Evolutionary conservation across 2,888 invertebrate species (phyloP), one percentile per base, ranked within the genome.

Genomic region (Heliconius charithonia): DNA sequence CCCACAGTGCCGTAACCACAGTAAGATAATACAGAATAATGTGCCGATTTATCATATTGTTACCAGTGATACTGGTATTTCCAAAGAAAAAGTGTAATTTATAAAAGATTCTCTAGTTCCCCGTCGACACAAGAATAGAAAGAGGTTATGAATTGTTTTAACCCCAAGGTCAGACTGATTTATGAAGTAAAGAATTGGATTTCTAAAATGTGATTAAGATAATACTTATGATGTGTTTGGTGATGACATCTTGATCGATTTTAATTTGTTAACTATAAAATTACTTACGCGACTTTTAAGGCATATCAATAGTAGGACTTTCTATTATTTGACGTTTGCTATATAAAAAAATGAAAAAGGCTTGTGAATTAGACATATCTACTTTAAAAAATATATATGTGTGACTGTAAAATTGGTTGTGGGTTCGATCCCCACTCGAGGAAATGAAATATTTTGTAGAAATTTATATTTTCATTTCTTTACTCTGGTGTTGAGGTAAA

Each of bases 91-190:
- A 77, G 78, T 81, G 79, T 83, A 79, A 82, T 80, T 79, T 82
- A 81, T 78, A 79, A 75, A 82, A 79, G 80, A 83, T 81, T 77
- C 80, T 85, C 32, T 62, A 41, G 22, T 45, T 84, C 80, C 82
- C 27, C 83, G 84, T 89, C 88, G 80, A 80, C 82, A 79, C 77
- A 75, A 76, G 75, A 78, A 88, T 87, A 87, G 87, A 86, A 87
- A 82, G 83, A 84, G 82, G 83, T 85, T 85, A 87, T 85, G 84
- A 87, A 87, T 87, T 84, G 87, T 87, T 85, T 86, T 85, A 87
- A 90, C 89, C 89, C 81, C 81, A 80, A 81, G 90, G 87, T 90
- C 89, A 82, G 74, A 63, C 84, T 87, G 87, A 90, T 91, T 90
- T 90, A 91, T 89, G 85, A 81, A 79, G 82, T 80, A 82, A 83